These are phyloP conservation scores for Myotis brandtii DNA, from an alignment of 2,113 vertebrate genomes.

Conservation along the genomic window DNA sequence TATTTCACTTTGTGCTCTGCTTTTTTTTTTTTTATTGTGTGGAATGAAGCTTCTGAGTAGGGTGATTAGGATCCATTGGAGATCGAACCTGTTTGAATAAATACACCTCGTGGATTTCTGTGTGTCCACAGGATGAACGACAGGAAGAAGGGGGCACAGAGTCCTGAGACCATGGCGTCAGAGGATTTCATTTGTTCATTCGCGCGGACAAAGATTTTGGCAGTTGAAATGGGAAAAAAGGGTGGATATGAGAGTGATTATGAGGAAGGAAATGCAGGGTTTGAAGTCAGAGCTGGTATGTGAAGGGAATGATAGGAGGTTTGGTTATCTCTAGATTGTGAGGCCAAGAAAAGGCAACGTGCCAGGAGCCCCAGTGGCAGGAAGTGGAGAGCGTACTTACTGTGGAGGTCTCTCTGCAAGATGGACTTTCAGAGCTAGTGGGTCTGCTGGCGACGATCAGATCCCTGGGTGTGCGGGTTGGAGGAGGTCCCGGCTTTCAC, in stretches of 20 bases:
- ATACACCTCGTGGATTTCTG: background rate
- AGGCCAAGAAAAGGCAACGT: constrained; percentile 37
- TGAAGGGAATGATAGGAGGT: background rate
- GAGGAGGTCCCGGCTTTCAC: no score
- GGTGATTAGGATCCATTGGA: background rate
- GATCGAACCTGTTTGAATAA: background rate
- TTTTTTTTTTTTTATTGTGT: background rate
- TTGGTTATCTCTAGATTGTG: constrained; percentile 13
- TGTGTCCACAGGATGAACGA: background rate
- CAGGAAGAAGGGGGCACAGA: constrained; percentile 43
- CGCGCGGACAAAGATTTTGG: constrained; percentile 65
- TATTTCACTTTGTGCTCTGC: background rate
- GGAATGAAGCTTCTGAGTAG: background rate
- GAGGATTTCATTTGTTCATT: constrained; percentile 59
- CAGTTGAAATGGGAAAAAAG: constrained; percentile 70
- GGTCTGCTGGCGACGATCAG: no score
- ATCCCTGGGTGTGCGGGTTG: no score
- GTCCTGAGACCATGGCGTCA: background rate
- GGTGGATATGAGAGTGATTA: constrained; percentile 50
- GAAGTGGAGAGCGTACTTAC: background rate
- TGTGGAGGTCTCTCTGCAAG: no score
- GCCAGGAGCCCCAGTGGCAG: constrained; percentile 24
- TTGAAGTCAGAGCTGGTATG: constrained; percentile 37
- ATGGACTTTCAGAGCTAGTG: no score
- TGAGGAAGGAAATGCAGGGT: constrained; percentile 73